Evolutionary conservation across 2,888 invertebrate species (phyloP), one percentile per base, ranked within the genome.

Genomic region (Drosophila multiciliata): DNA sequence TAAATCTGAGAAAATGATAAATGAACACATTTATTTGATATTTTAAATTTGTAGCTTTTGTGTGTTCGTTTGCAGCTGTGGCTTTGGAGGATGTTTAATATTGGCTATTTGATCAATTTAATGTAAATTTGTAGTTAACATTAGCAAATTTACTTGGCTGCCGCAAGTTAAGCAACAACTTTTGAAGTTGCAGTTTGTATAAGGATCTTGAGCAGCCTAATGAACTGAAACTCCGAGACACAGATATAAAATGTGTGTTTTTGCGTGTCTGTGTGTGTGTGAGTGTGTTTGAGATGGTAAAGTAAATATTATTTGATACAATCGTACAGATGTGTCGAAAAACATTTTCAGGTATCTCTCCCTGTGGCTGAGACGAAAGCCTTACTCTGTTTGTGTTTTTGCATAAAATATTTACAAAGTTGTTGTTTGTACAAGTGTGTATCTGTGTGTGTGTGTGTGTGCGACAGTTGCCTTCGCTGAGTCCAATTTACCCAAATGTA

Each of bases 401-500:
- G 85, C 85, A 87, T 86, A 86, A 86, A 86, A 86, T 86, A 86
- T 86, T 86, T 86, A 86, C 85, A 80, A 85, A 82, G 68, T 84
- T 77, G 66, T 76, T 78, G 58, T 53, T 45, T 69, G 45, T 58
- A 38, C 57, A 60, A 72, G 64, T 58, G 62, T 57, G 63, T 40
- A 52, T 63, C 36, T 62, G 36, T 60, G 61, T 77, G 63, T 54
- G 62, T 62, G 71, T 66, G 62, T 78, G 69, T 75, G 78, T 75
- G 66, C 52, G 77, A 69, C 78, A 78, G 76, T 86, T 83, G 81
- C 81, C 81, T 84, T 78, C 75, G 69, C 73, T 72, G 80, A 83
- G 87, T 87, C 85, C 88, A 87, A 87, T 88, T 88, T 88, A 80
- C 70, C 75, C 73, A 82, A 88, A 88, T 88, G 82, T 87, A 83